Percentiles rank a stretch among this genome's conserved stretches.
These are phyloP conservation scores for Metacarcinus magister DNA, from an alignment of 2,888 invertebrate genomes.

Conservation along the genomic window DNA sequence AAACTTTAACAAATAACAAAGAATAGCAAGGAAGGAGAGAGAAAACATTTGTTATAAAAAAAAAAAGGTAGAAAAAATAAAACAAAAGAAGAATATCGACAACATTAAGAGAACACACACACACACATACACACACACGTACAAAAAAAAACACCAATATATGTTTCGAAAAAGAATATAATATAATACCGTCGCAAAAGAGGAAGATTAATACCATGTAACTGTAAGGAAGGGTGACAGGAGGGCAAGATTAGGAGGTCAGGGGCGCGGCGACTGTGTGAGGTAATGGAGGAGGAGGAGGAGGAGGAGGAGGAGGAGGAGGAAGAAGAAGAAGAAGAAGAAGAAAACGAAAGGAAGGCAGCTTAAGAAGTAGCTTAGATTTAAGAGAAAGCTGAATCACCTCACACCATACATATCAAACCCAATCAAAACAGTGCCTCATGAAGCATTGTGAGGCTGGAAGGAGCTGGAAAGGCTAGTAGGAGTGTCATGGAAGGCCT, in stretches of 20 bases:
- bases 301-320: background rate
- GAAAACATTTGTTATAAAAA: background rate
- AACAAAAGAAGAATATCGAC: background rate
- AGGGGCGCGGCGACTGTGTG: background rate
- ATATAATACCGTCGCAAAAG: background rate
- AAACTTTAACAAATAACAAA: background rate
- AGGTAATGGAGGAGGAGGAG: background rate
- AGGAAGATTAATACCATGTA: background rate
- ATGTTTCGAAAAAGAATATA: background rate
- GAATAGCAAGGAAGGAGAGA: background rate
- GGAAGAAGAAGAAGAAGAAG: slow-evolving; percentile 22
- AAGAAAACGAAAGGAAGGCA: background rate
- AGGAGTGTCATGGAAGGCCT: too few relatives aligned
- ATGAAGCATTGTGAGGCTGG: too few relatives aligned
- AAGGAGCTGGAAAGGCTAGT: too few relatives aligned
- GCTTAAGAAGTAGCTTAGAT: too few relatives aligned
- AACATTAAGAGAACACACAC: background rate
- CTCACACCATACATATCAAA: background rate
- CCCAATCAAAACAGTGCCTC: background rate
- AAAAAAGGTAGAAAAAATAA: background rate
- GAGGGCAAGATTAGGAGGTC: background rate
- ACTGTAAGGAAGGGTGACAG: background rate
- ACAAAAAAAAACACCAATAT: background rate
- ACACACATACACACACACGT: background rate
- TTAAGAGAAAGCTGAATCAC: too few relatives aligned